These are phyloP conservation scores for Harmothoe impar DNA, from an alignment of 2,888 invertebrate species.

Conservation along the genomic window DNA sequence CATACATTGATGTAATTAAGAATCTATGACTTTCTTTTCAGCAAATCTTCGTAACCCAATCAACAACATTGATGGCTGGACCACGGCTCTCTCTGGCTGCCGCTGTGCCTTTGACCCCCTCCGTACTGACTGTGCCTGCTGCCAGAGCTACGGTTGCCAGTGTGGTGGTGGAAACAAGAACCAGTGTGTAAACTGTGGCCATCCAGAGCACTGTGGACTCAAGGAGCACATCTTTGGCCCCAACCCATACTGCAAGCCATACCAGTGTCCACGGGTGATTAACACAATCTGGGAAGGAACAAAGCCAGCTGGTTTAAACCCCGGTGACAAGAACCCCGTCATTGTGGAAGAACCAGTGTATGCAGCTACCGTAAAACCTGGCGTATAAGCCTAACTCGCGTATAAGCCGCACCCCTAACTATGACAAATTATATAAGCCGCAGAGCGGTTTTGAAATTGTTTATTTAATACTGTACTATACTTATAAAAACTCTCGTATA, in stretches of 20 bases:
- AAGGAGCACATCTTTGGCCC: constrained; percentile 64
- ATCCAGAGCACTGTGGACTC: constrained; percentile 62
- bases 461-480: no score
- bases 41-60: constrained; percentile 48
- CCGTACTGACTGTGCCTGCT: constrained; percentile 71
- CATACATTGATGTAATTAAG: neutral
- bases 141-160: constrained; percentile 71
- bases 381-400: no score
- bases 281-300: constrained; percentile 25
- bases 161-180: constrained; percentile 67
- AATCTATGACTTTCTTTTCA: neutral
- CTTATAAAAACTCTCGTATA: no score
- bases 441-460: no score
- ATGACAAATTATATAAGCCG: no score
- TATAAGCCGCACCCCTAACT: no score
- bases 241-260: constrained; percentile 58
- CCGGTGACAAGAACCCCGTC: neutral
- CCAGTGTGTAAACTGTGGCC: constrained; percentile 64
- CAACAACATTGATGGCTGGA: constrained; percentile 65
- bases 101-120: constrained; percentile 67
- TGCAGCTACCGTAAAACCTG: no score
- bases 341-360: neutral
- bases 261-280: neutral
- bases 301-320: neutral
- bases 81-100: constrained; percentile 68